phyloP scores from a whole-genome alignment of 2,797 vertebrate species.

The Valencia hispanica region DNA sequence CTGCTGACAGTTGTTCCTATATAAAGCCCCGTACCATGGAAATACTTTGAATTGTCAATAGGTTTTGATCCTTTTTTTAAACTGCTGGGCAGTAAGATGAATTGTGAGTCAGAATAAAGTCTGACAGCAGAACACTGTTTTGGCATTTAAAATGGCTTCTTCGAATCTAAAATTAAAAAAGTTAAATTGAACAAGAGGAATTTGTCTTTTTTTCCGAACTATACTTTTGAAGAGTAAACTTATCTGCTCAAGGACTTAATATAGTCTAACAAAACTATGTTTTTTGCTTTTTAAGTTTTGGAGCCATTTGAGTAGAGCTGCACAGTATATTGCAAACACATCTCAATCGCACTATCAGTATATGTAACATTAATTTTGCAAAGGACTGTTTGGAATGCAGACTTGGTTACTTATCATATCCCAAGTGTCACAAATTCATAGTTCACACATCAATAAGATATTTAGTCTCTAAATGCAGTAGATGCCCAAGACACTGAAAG shows the following conservation, averaged over 20 bases:
- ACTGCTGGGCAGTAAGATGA: slow-evolving; percentile 36
- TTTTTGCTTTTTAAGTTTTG: not conserved
- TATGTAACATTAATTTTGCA: not conserved
- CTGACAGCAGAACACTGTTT: slow-evolving; percentile 11
- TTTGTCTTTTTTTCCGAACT: not conserved
- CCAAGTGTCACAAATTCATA: not conserved
- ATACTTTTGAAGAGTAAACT: not conserved
- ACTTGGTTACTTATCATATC: not conserved
- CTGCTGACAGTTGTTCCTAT: slow-evolving; percentile 20
- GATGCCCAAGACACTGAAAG: not conserved
- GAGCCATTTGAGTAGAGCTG: not conserved
- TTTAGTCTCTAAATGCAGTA: not conserved
- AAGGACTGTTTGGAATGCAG: not conserved
- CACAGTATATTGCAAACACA: not conserved
- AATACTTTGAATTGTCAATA: slow-evolving; percentile 45
- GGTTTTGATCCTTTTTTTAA: slow-evolving; percentile 33
- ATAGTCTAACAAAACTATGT: not conserved
- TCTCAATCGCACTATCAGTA: not conserved
- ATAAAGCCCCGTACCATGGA: slow-evolving; percentile 2
- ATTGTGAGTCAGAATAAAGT: slow-evolving; percentile 28
- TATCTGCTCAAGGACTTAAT: not conserved
- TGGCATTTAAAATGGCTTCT: slow-evolving; percentile 22
- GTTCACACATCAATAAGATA: not conserved
- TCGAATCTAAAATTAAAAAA: slow-evolving; percentile 35
- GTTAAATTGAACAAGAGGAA: slow-evolving; percentile 8